These are phyloP conservation scores for Linnaemya vulpina DNA, from an alignment of 2,888 invertebrate species.

Conservation along the genomic window DNA sequence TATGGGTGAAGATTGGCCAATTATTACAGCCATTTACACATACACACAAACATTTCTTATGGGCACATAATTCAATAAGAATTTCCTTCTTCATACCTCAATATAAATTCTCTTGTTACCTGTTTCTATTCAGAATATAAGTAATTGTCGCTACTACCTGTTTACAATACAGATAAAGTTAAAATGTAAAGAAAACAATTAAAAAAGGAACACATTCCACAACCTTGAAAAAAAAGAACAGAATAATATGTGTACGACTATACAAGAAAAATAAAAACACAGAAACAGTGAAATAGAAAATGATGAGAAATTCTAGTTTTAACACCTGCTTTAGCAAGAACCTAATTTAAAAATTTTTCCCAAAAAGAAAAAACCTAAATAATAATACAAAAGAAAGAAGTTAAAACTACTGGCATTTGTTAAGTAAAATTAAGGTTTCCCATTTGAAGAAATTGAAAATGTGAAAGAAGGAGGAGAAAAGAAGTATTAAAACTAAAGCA, in stretches of 20 bases:
- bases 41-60: background rate
- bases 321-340: slow-evolving; percentile 75
- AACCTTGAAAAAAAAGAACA: slow-evolving; percentile 52
- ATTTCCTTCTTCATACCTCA: slow-evolving; percentile 67
- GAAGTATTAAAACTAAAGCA: slow-evolving; percentile 11
- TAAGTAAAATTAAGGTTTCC: slow-evolving; percentile 41
- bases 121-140: slow-evolving; percentile 65
- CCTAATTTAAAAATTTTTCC: slow-evolving; percentile 67
- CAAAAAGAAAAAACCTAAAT: slow-evolving; percentile 2
- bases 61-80: slow-evolving; percentile 31
- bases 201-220: slow-evolving; percentile 51
- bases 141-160: slow-evolving; percentile 74
- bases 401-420: slow-evolving; percentile 22
- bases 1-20: slow-evolving; percentile 78
- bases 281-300: slow-evolving; percentile 42
- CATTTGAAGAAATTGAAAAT: background rate
- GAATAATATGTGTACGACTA: slow-evolving; percentile 66
- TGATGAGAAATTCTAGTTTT: slow-evolving; percentile 68
- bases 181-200: slow-evolving; percentile 30
- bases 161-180: slow-evolving; percentile 30
- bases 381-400: slow-evolving; percentile 14
- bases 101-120: slow-evolving; percentile 40
- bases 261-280: slow-evolving; percentile 11
- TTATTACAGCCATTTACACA: slow-evolving; percentile 77
- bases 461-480: background rate